Percentiles rank a stretch among this genome's conserved stretches.
phyloP scores from a whole-genome alignment of 2,113 vertebrate genomes.

The Archilochus colubris region DNA sequence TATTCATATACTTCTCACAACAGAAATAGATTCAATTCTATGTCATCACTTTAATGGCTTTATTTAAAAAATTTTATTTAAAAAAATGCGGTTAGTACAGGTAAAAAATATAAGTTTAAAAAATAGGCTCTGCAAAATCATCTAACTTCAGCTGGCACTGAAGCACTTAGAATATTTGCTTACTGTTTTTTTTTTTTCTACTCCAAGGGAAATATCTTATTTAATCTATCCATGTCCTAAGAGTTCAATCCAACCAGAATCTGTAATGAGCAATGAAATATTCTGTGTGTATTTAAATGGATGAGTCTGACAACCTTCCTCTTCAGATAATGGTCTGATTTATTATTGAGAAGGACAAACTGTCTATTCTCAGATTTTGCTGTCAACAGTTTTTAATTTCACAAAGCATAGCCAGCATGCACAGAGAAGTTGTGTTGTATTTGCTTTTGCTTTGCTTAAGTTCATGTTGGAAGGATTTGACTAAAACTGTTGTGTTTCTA shows the following conservation, averaged over 20 bases:
- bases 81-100: not conserved
- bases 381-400: not conserved
- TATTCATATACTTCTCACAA: not conserved
- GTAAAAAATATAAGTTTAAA: not conserved
- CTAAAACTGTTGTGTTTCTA: not conserved
- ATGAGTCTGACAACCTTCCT: not conserved
- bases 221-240: not conserved
- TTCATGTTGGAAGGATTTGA: not conserved
- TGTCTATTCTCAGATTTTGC: not conserved
- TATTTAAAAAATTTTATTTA: not conserved
- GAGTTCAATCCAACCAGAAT: not conserved
- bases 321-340: not conserved
- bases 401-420: rapidly evolving
- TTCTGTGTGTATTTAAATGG: not conserved
- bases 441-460: not conserved
- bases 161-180: not conserved
- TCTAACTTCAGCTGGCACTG: not conserved
- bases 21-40: not conserved
- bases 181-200: not conserved
- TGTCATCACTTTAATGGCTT: not conserved
- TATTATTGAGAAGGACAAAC: not conserved
- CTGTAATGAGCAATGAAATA: not conserved
- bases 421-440: not conserved
- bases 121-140: not conserved
- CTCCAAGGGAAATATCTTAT: not conserved